Base-by-base conservation (phyloP, 2,113 vertebrate species). In the Propithecus coquereli region DNA sequence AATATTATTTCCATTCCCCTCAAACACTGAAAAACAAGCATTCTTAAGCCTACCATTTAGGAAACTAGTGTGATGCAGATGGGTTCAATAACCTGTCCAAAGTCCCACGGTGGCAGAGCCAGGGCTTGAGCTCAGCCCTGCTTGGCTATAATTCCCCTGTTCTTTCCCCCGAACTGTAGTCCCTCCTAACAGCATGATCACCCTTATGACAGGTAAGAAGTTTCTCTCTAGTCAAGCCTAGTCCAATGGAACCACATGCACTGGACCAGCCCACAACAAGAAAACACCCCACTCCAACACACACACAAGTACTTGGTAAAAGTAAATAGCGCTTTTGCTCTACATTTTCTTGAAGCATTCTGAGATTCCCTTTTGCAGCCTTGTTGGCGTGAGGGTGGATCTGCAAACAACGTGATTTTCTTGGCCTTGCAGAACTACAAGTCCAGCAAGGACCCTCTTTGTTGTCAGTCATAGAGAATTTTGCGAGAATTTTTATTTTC, bases 321-420 rank as follows among this genome's bases (percentile, higher is more conserved):
- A 20, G 12, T 54, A 84, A 89, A 57, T 1, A 84, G 17, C 52
- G 7, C 27, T 83, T 86, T 82, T 80, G 32, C 12, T 70, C 91
- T 23, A 2, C 71, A 61, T 54, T 94, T 96, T 81, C 71, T 90
- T 32, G 34, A 82, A 32, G 0, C 4, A 5, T 10, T 43, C 45
- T 94, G 61, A 59, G 81, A 52, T n/a, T 65, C 40, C 45, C 37
- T 93, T 76, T 22, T 52, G 12, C 20, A 90, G 13, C 52, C 61
- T 68, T 89, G 61, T 57, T 87, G 61, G 14, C 10, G 0, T 63
- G 27, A 68, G 32, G 25, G 4, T 76, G 1, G 11, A 68, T 94
- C 93, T 97, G 54, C 74, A 90, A 86, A 96, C 10, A 79, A 52
- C 32, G 2, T 61, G 17, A 90, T 23, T 93, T 65, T 68, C 73